A percentile compares a stretch with the other conserved stretches of the same genome.
Evolutionary conservation across 2,888 invertebrate species (phyloP).

Genomic region (Geotrupes spiniger): DNA sequence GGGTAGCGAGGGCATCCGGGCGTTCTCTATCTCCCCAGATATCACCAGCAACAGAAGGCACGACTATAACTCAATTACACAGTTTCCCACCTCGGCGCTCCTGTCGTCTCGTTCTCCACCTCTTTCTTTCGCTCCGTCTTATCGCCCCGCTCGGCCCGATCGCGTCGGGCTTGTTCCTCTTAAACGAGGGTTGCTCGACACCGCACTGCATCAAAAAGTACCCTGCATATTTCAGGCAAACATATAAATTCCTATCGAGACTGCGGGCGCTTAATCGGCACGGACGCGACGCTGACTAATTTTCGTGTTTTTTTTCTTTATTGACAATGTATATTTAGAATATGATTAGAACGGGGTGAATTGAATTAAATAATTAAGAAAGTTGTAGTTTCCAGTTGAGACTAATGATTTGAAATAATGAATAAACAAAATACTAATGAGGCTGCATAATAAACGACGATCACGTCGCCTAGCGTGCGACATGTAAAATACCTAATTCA

Average conservation of each 20-base stretch:
- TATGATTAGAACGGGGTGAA: no score
- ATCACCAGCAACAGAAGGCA: constrained; percentile 44
- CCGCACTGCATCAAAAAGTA: neutral
- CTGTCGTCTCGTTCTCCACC: constrained; percentile 27
- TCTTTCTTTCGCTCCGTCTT: neutral
- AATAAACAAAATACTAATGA: no score
- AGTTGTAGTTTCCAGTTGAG: no score
- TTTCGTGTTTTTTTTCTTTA: no score
- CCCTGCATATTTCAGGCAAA: neutral
- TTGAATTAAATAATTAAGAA: no score
- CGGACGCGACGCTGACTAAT: no score
- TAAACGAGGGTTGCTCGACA: constrained; percentile 6
- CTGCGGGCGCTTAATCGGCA: no score
- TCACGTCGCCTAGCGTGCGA: constrained; percentile 6
- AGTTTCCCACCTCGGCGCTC: constrained; percentile 40
- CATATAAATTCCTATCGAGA: neutral
- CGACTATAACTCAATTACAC: constrained; percentile 49
- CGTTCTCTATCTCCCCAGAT: constrained; percentile 34
- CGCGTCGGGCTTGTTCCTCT: constrained; percentile 2
- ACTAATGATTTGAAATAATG: no score
- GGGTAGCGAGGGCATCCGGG: constrained; percentile 22
- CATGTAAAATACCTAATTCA: constrained; percentile 22
- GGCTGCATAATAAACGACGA: no score
- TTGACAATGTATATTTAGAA: no score
- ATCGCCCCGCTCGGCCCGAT: neutral